Conservation (phyloP, 2,797 vertebrate species). For the Vespertilio murinus region DNA sequence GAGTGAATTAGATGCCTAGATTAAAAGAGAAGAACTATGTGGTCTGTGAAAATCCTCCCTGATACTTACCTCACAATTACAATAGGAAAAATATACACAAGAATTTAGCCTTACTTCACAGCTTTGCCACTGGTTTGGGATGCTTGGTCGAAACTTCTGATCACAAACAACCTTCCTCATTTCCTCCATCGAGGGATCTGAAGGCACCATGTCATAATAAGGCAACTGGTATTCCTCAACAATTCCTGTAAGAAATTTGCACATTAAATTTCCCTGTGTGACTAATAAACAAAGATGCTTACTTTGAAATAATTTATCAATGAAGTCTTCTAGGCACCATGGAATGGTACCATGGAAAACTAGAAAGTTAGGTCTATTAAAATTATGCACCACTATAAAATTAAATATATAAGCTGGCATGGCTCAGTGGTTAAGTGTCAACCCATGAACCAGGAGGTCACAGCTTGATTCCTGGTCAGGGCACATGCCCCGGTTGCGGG, state of each 20-base stretch:
- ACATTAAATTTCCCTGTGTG: not conserved
- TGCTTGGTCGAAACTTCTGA: conserved; percentile 94
- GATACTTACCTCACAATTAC: not conserved
- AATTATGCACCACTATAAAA: conserved; percentile 6
- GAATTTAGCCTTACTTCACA: conserved; percentile 90
- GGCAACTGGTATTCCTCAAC: conserved; percentile 97
- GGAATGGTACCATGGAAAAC: not conserved
- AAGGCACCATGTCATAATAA: conserved; percentile 97
- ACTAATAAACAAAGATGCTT: conserved; percentile 14
- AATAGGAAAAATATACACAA: not conserved
- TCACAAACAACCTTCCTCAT: conserved; percentile 97
- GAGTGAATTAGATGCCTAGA: not conserved
- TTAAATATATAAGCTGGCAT: not conserved
- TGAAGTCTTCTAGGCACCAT: not conserved
- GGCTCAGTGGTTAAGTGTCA: too few relatives aligned
- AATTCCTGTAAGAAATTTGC: conserved; percentile 85
- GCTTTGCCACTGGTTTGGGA: conserved; percentile 99
- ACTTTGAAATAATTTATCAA: conserved; percentile 4
- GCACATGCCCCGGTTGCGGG: too few relatives aligned
- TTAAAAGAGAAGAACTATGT: not conserved
- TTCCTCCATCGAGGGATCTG: conserved; percentile 96
- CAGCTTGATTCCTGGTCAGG: too few relatives aligned
- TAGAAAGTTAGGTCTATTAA: conserved; percentile 39
- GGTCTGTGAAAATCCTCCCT: conserved; percentile 20
- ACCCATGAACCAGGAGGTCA: too few relatives aligned